Base-by-base conservation (phyloP, 1,140 invertebrate species). In the Macrosteles quadrilineatus region DNA sequence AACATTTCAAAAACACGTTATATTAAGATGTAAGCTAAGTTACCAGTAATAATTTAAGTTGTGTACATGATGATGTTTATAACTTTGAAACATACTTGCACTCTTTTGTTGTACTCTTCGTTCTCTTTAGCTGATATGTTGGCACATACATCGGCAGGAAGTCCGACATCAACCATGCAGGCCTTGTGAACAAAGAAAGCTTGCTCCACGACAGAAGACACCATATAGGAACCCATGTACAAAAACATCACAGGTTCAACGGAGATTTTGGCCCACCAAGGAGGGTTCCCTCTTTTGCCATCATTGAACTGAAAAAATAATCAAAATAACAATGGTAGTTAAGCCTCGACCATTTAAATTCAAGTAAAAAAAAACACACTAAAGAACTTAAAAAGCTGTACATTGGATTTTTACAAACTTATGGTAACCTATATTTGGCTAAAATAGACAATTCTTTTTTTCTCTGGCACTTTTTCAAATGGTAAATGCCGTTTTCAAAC, bases 201-300 rank as follows among this genome's bases (percentile, higher is more conserved):
- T 78, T 91, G 88, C 75, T 92, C 71, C n/a, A 91, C 84, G 0
- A 93, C 89, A 29, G 84, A 86, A 0, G 91, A 92, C 50, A 87
- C 84, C 89, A 91, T 91, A 74, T 86, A 91, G 1, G 90, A 90
- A 82, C 91, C 87, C 90, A 92, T 91, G 74, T 91, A 92, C 0
- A 92, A 80, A 78, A 90, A 89, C 88, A 93, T 89, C 0, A 87
- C 85, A 0, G 90, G 90, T 73, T 93, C 91, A 36, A 92, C 88
- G 0, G 90, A 87, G 43, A 88, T 23, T 1, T 57, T 65, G 6
- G 27, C n/a, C 23, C 31, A 64, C 40, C 23, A 50, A 4, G 19
- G 14, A 19, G 2, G 21, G 12, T 47, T 31, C 45, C 40, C 27
- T 25, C 30, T 17, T 21, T 30, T 2, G 4, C 2, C 19, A 4